A percentile compares a stretch with the other conserved stretches of the same genome.
phyloP scores from a whole-genome alignment of 2,888 invertebrate species.

The Gortyna flavago region DNA sequence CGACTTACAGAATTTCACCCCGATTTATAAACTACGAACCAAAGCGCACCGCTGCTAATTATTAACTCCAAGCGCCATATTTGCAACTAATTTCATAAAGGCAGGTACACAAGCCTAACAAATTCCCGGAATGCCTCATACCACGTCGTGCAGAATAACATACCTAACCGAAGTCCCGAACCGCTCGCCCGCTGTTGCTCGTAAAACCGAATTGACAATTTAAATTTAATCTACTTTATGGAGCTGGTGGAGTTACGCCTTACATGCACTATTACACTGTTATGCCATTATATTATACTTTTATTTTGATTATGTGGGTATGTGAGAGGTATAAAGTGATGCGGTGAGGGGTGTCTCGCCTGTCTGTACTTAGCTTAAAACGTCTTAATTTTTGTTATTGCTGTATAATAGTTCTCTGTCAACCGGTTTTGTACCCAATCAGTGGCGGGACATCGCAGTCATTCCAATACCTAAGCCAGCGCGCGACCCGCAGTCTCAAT shows the following conservation, averaged over 20 bases:
- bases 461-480: no score
- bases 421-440: no score
- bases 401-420: no score
- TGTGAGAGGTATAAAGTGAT: slow-evolving; percentile 41
- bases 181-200: slow-evolving; percentile 74
- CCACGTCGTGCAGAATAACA: slow-evolving; percentile 63
- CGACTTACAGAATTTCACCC: not conserved
- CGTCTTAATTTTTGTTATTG: slow-evolving; percentile 10
- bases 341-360: slow-evolving; percentile 1
- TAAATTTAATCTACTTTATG: slow-evolving; percentile 88
- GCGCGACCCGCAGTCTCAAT: no score
- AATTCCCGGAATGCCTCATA: slow-evolving; percentile 70
- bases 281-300: slow-evolving; percentile 72
- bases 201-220: slow-evolving; percentile 88
- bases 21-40: not conserved
- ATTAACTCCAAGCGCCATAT: slow-evolving; percentile 19
- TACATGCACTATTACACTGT: slow-evolving; percentile 79
- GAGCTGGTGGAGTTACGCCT: slow-evolving; percentile 74
- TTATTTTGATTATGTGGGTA: slow-evolving; percentile 71
- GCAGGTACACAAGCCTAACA: slow-evolving; percentile 63
- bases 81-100: slow-evolving; percentile 60
- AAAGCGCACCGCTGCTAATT: slow-evolving; percentile 8
- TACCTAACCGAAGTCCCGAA: slow-evolving; percentile 61
- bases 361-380: slow-evolving; percentile 32
- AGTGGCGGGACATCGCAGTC: no score